These are phyloP conservation scores for Drosophila parabipectinata DNA, from an alignment of 1,140 invertebrate species.

Conservation along the genomic window DNA sequence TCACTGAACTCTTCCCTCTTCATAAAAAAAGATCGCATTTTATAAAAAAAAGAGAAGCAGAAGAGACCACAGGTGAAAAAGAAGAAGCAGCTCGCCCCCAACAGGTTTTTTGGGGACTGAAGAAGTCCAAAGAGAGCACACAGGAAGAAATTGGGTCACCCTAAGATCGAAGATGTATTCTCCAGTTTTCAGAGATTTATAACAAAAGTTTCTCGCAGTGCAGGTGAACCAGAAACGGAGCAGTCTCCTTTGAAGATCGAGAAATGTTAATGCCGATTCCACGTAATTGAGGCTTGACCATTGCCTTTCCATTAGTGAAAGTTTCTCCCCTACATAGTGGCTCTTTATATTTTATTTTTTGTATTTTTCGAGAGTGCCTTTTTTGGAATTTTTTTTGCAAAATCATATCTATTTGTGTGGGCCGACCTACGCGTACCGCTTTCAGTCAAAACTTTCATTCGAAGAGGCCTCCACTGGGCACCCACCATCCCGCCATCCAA, in stretches of 20 bases:
- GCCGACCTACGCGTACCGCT: conserved; percentile 30
- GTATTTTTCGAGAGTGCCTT: conserved; percentile 36
- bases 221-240: conserved; percentile 23
- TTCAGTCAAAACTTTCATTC: conserved; percentile 46
- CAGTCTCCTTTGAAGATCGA: conserved; percentile 14
- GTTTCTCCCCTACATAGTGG: conserved; percentile 46
- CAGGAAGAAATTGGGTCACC: conserved; percentile 13
- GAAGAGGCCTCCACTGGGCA: conserved; percentile 5
- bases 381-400: conserved; percentile 33
- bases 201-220: not conserved
- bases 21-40: conserved; percentile 15
- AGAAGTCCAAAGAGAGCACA: not conserved
- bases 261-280: conserved; percentile 67
- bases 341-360: conserved; percentile 19
- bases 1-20: conserved; percentile 49
- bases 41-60: conserved; percentile 15
- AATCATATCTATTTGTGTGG: conserved; percentile 17
- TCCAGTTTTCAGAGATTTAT: too few species aligned
- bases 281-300: conserved; percentile 47
- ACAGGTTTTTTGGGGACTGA: conserved; percentile 35
- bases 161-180: too few species aligned
- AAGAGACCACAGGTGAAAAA: conserved; percentile 19
- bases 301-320: conserved; percentile 71
- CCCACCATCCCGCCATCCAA: conserved; percentile 28
- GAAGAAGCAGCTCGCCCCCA: conserved; percentile 37